Evolutionary conservation across 2,888 invertebrate species (phyloP).

Genomic region (Podabrus alpinus): DNA sequence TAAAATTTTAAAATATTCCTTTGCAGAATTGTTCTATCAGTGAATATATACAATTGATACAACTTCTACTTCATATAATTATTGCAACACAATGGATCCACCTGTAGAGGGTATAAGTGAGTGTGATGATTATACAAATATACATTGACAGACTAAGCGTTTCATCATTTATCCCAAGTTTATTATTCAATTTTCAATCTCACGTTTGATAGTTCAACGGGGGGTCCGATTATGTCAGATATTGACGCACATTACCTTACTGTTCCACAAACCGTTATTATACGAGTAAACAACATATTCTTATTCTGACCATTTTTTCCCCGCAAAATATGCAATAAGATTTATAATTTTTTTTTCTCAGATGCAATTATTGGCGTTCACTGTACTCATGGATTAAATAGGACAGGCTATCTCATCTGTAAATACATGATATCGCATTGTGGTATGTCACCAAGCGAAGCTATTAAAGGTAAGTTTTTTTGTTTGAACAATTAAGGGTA

Average conservation of each 20-base stretch:
- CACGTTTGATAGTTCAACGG: slow-evolving; percentile 43
- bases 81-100: not conserved
- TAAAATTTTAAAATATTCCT: not conserved
- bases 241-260: slow-evolving; percentile 40
- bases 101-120: not conserved
- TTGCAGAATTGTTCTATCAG: not conserved
- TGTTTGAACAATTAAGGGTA: not conserved
- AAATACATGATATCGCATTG: slow-evolving; percentile 65
- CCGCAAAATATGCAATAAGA: not conserved
- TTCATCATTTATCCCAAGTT: slow-evolving; percentile 26
- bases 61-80: not conserved
- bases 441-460: slow-evolving; percentile 48
- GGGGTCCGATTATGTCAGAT: slow-evolving; percentile 45
- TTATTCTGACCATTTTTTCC: not conserved
- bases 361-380: slow-evolving; percentile 77
- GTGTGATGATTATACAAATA: slow-evolving; percentile 15
- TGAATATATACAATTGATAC: not conserved
- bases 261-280: not conserved
- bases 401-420: slow-evolving; percentile 80
- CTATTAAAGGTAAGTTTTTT: slow-evolving; percentile 62
- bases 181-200: slow-evolving; percentile 36
- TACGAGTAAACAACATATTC: not conserved
- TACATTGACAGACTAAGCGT: slow-evolving; percentile 19
- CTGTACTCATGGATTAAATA: slow-evolving; percentile 81
- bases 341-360: slow-evolving; percentile 46